Conservation (phyloP, 1,140 invertebrate species). For the Orchestia grillus region DNA sequence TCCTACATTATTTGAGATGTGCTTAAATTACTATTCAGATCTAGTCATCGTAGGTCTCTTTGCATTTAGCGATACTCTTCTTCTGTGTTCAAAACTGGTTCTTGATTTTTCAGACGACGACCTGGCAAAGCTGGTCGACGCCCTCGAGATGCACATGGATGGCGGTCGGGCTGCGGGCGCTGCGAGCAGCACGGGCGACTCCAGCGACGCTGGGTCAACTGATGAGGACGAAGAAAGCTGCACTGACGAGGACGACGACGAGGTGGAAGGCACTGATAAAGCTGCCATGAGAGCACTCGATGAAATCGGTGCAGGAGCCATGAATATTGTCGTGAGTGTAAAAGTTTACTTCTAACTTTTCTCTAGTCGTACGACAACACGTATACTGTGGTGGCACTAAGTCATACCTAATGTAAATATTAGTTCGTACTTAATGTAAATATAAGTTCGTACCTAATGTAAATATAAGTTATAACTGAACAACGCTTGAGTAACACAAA, state of each 20-base stretch:
- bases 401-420: not conserved
- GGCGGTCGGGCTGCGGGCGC: not conserved
- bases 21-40: not conserved
- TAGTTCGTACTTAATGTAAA: not conserved
- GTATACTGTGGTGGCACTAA: not conserved
- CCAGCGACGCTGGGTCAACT: not conserved
- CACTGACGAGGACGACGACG: not conserved
- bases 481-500: not conserved
- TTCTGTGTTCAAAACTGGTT: not conserved
- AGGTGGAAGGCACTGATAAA: not conserved
- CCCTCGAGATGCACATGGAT: conserved; percentile 34
- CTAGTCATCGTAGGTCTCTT: not conserved
- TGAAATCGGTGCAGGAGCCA: conserved; percentile 4
- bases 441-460: not conserved
- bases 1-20: not conserved
- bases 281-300: not conserved
- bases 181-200: not conserved
- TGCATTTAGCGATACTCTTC: not conserved
- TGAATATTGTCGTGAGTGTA: conserved; percentile 26
- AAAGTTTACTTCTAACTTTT: not conserved
- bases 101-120: conserved; percentile 13
- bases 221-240: not conserved
- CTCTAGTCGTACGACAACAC: not conserved
- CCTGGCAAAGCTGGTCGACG: conserved; percentile 37
- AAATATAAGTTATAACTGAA: not conserved